Evolutionary conservation across 2,888 invertebrate genomes (phyloP).

Genomic region (Amaurobius ferox): DNA sequence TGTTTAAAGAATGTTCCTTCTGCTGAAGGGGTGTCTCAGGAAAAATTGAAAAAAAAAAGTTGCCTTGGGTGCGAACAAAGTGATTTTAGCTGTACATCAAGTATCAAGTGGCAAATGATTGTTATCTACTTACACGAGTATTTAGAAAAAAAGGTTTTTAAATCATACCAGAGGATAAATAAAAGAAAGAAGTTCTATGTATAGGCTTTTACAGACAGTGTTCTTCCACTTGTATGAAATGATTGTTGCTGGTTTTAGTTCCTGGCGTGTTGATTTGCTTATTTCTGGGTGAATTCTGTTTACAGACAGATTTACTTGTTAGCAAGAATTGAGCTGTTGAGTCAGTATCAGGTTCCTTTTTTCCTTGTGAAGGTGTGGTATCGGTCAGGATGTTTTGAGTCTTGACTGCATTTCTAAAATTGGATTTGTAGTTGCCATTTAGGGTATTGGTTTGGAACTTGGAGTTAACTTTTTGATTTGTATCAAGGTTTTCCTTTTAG

Average conservation of each 20-base stretch:
- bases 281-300: conserved; percentile 40
- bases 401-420: conserved; percentile 61
- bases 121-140: neutral
- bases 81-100: conserved; percentile 38
- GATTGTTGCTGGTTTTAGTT: conserved; percentile 68
- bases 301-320: conserved; percentile 38
- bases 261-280: conserved; percentile 50
- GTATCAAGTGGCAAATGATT: conserved; percentile 30
- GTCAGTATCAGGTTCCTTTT: conserved; percentile 67
- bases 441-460: conserved; percentile 13
- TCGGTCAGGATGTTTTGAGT: conserved; percentile 45
- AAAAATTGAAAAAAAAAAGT: conserved; percentile 42
- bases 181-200: conserved; percentile 25
- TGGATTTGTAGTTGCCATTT: conserved; percentile 65
- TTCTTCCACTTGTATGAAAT: conserved; percentile 30
- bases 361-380: conserved; percentile 53
- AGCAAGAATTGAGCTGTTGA: conserved; percentile 48
- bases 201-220: conserved; percentile 37
- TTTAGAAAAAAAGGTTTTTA: conserved; percentile 38
- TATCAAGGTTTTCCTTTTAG: neutral
- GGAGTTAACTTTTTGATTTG: conserved; percentile 7
- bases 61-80: conserved; percentile 61
- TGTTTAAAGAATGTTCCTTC: conserved; percentile 46
- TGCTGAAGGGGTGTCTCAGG: conserved; percentile 55
- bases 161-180: conserved; percentile 16